Evolutionary conservation across 1,140 invertebrate genomes (phyloP), one percentile per base, ranked within the genome.

Genomic region (Panagrolaimus sp.): DNA sequence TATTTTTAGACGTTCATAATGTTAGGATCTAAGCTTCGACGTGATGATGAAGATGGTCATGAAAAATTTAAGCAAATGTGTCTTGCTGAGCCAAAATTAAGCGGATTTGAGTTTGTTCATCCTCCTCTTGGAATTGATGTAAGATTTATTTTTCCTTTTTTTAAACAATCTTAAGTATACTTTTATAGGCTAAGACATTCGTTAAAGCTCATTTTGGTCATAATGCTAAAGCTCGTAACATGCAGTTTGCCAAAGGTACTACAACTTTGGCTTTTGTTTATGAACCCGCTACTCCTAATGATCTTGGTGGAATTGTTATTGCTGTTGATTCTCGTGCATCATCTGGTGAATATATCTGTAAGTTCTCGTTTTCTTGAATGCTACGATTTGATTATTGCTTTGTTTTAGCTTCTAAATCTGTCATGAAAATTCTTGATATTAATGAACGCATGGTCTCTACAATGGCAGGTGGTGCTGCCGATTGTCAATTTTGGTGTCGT

Each of bases 381-480:
- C 5, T 68, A 65, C 43, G 0, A 14, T 46, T 16, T 5, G 42
- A 67, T 45, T 31, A 71, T 31, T 27, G 11, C n/a, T 44, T 9
- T 64, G 31, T 79, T 78, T 46, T 77, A 90, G 90, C 92, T 14
- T 97, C 94, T 11, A 90, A 92, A 79, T 88, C 88, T 1, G 93
- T 98, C 86, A 96, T 96, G 83, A 99, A 99, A 85, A 92, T 99
- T 80, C 92, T 99, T 65, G 91, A 94, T 84, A 97, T 98, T 73
- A 96, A 96, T 85, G 89, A 95, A 61, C 96, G 91, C 78, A 87
- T 97, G 44, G 75, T 75, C 84, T 92, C 91, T 76, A 92, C 91
- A 1, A 88, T 92, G 85, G 90, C 91, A 75, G 91, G 91, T 68
- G 91, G 91, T 74, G 96, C 96, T 27, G 96, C 96, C 9, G 96